phyloP scores from a whole-genome alignment of 2,113 vertebrate genomes.

The Lutjanus erythropterus region DNA sequence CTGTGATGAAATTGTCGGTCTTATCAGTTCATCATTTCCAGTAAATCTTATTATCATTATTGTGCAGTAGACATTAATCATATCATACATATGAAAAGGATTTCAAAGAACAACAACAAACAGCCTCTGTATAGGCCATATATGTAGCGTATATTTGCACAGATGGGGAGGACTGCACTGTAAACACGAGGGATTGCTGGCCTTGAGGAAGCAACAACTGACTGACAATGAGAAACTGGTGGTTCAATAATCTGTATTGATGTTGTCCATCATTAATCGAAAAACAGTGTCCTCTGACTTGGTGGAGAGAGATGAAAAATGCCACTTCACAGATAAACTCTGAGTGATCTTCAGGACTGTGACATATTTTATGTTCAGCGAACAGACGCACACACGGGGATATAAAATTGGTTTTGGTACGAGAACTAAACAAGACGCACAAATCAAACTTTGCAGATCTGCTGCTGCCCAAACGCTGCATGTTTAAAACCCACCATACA shows the following conservation, averaged over 20 bases:
- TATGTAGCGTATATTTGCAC: background rate
- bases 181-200: conserved; percentile 10
- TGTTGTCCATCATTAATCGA: conserved; percentile 28
- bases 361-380: conserved; percentile 2
- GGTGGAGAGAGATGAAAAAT: conserved; percentile 42
- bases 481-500: conserved; percentile 21
- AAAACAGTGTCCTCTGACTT: conserved; percentile 7
- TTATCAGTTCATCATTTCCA: conserved; percentile 9
- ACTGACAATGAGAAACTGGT: conserved; percentile 43
- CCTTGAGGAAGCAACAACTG: conserved; percentile 40
- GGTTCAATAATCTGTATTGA: conserved; percentile 45
- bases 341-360: background rate
- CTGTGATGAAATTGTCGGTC: background rate
- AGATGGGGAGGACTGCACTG: background rate
- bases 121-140: background rate
- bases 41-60: background rate
- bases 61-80: background rate
- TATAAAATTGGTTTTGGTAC: background rate
- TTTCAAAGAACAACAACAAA: background rate
- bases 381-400: background rate
- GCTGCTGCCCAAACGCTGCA: background rate
- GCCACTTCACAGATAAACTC: background rate
- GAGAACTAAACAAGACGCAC: conserved; percentile 25
- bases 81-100: background rate
- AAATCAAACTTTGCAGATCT: conserved; percentile 42